Percentiles rank a stretch among this genome's conserved stretches.
These are phyloP conservation scores for Microtus montanus DNA, from an alignment of 2,113 vertebrate genomes.

Conservation along the genomic window DNA sequence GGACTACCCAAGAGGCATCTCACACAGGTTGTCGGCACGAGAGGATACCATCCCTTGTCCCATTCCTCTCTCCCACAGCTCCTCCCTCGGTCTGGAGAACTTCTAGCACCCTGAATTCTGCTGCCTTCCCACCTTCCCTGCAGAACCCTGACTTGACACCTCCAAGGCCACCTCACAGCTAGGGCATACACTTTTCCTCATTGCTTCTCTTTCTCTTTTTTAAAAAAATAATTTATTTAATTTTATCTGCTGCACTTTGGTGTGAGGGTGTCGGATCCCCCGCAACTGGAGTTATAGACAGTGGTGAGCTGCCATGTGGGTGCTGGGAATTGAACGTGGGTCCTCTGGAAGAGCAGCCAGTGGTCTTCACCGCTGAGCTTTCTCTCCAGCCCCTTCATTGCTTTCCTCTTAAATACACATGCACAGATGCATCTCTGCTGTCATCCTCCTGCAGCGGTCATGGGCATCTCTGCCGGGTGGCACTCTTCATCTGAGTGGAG, in stretches of 20 bases:
- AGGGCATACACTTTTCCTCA: background rate
- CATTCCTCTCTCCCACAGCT: no score
- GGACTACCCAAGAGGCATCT: background rate
- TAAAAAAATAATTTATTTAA: background rate
- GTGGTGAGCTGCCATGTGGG: background rate
- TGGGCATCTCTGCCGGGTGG: background rate
- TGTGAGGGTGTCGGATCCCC: background rate
- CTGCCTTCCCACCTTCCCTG: background rate
- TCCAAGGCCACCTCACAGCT: background rate
- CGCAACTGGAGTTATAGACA: no score
- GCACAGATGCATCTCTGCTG: background rate
- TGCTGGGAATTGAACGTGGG: background rate
- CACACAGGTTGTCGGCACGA: no score
- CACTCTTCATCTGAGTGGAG: background rate
- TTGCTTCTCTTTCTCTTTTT: background rate
- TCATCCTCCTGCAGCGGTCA: background rate
- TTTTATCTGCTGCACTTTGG: background rate
- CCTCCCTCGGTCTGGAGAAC: background rate
- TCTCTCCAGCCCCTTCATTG: background rate
- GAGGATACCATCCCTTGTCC: background rate
- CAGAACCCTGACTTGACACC: background rate
- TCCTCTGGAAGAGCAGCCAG: background rate
- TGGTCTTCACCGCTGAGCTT: background rate
- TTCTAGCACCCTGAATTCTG: background rate
- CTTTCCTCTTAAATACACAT: background rate